Evolutionary conservation across 2,113 vertebrate genomes (phyloP).

Genomic region (Nyctibius bracteatus): DNA sequence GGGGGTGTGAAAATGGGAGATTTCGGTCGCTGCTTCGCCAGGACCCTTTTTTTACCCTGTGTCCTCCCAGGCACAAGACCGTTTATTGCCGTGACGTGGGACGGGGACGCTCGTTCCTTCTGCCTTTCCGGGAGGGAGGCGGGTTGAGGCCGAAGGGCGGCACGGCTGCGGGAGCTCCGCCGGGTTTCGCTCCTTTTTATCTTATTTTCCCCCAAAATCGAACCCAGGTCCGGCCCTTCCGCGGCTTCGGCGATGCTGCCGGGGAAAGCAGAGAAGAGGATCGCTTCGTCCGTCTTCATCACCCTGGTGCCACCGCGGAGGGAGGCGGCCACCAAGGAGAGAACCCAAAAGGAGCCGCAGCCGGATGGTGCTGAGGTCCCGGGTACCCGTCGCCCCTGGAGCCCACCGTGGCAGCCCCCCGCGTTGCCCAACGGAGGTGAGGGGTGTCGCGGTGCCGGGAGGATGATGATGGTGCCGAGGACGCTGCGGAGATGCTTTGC

Average conservation of each 20-base stretch:
- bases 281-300: constrained; percentile 90
- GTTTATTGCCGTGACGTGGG: background rate
- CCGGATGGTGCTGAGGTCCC: fast-evolving
- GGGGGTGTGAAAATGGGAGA: background rate
- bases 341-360: background rate
- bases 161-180: fast-evolving
- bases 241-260: background rate
- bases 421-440: constrained; percentile 50
- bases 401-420: fast-evolving
- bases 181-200: background rate
- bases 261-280: constrained; percentile 75
- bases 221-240: fast-evolving
- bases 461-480: background rate
- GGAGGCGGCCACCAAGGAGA: background rate
- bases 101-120: fast-evolving
- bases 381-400: background rate
- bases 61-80: background rate
- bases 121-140: constrained; percentile 1
- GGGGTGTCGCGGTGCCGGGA: background rate
- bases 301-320: constrained; percentile 79
- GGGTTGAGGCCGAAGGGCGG: background rate
- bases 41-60: background rate
- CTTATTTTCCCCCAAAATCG: background rate
- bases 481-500: background rate
- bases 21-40: fast-evolving